Base-by-base conservation (phyloP, 2,888 invertebrate genomes). In the Megaustenia siamemsis region DNA sequence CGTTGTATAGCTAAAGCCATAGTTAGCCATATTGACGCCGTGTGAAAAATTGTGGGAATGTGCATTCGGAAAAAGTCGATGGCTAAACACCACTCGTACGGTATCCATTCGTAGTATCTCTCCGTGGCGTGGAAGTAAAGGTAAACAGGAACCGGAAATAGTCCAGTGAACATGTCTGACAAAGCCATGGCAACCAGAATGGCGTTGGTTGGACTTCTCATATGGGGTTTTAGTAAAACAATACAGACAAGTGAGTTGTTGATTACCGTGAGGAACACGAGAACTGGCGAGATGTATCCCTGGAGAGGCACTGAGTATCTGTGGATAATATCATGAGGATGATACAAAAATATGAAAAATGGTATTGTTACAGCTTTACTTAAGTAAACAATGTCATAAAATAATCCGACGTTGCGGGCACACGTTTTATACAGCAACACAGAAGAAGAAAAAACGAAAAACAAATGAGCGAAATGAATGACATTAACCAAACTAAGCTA, bases 151-250 rank as follows among this genome's bases (percentile, higher is more conserved):
- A 93, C 87, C 6, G 94, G 93, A 83, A 92, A 90, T 0, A 93
- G 86, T 0, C 94, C 96, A 0, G 98, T 98, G 93, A 98, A 96
- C 96, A 98, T 97, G 94, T 98, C 98, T 90, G 97, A 97, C 6
- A 98, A 95, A 0, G 98, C 98, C 98, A 98, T 98, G n/a, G 97
- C 97, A 96, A 97, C 96, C 3, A 98, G 95, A 0, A 98, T 97
- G n/a, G 96, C 96, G 94, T 98, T 98, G 8, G 98, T 98, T 0
- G 98, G 97, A 0, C 97, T 97, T 45, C 97, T 94, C 98, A 98
- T 98, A 94, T 98, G 97, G 56, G 97, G 95, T 89, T 97, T 97
- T 85, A 97, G 96, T 53, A 98, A 95, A 0, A 98, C 98, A 56
- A 98, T 96, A 24, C 98, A 97, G 88, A 98, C 97, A 15, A 98